Base-by-base conservation (phyloP, 2,888 invertebrate genomes). In the Drosophila ustulata region DNA sequence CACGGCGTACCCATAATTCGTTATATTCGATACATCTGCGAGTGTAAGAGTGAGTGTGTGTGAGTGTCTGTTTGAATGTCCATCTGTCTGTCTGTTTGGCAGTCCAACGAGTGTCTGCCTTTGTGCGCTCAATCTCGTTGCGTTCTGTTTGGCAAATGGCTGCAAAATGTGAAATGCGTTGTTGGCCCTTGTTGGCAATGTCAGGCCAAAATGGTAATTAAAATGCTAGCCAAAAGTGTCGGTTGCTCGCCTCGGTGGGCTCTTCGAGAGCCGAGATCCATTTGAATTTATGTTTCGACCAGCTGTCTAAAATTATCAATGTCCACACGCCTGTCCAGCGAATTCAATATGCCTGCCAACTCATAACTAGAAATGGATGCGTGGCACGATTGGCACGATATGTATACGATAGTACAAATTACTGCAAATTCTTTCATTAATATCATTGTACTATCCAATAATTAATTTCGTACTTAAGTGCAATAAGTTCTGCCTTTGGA, bases 181-280 rank as follows among this genome's bases (percentile, higher is more conserved):
- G 11, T 69, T 73, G 47, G 43, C 46, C 41, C 37, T n/a, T 37
- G 32, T 37, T 46, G 18, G 34, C 56, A 55, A 55, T 55, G 13
- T 30, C 61, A 45, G 43, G 51, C 69, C 66, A 41, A 53, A 70
- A 82, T 82, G 83, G 86, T 82, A 86, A 82, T 82, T 82, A 82
- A 82, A 85, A 86, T 72, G 74, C 67, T 74, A 72, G 82, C 79
- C 82, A 68, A 84, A 80, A 81, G 78, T 72, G 70, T 75, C 62
- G 87, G 79, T 66, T 66, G 75, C 55, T 58, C 58, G 72, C 39
- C 64, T 59, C 41, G 53, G 39, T 66, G 49, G 43, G 43, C 28
- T 52, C 25, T 47, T 50, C 26, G 28, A n/a, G 28, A 13, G 58
- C 9, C 28, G 57, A 50, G 41, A 30, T 28, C 39, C 62, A 30